Percentiles rank a stretch among this genome's conserved stretches.
Conservation (phyloP, 2,888 invertebrate genomes). For the Parnassius smintheus region DNA sequence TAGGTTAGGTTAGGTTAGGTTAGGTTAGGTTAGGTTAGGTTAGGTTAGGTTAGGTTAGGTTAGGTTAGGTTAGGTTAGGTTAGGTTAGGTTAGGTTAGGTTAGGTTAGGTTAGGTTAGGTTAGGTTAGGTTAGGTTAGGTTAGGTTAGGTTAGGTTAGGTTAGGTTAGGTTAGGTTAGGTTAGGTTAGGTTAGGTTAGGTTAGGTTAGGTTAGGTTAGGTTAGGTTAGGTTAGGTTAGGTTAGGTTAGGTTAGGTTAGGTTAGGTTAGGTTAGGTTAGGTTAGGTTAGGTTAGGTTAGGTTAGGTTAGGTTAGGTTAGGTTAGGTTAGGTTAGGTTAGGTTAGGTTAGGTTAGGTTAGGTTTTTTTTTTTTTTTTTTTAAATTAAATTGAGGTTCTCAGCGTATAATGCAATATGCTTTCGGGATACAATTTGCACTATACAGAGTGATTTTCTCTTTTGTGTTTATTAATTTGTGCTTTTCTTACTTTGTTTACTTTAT, state of each 20-base stretch:
- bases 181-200: neutral
- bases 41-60: constrained; percentile 32
- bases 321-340: constrained; percentile 1
- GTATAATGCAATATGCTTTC: too few relatives aligned
- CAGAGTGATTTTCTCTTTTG: too few relatives aligned
- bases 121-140: constrained; percentile 12
- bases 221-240: neutral
- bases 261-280: neutral
- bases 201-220: neutral
- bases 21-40: constrained; percentile 33
- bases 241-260: constrained; percentile 1
- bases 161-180: constrained; percentile 4
- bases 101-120: constrained; percentile 32
- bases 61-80: constrained; percentile 34
- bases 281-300: constrained; percentile 1
- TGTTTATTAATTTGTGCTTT: too few relatives aligned
- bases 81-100: constrained; percentile 27
- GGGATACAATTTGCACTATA: too few relatives aligned
- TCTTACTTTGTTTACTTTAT: too few relatives aligned
- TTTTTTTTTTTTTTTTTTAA: too few relatives aligned
- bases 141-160: neutral
- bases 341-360: neutral
- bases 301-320: constrained; percentile 1
- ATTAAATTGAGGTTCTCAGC: too few relatives aligned
- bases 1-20: constrained; percentile 13